Percentiles rank a stretch among this genome's conserved stretches.
Evolutionary conservation across 2,113 vertebrate species (phyloP).

Genomic region (Emydura subglobosa): DNA sequence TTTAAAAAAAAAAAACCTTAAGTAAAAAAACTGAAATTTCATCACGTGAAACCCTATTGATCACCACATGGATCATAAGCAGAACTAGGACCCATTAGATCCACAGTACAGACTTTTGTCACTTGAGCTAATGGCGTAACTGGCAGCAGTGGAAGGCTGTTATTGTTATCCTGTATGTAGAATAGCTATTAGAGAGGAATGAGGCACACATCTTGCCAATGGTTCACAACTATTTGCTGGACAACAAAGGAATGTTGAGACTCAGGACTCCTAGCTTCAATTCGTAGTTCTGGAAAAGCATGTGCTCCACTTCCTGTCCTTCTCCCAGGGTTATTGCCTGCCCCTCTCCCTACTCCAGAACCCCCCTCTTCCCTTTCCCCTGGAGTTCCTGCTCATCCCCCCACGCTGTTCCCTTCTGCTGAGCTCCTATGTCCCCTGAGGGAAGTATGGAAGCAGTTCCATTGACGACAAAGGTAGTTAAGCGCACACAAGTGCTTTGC

Average conservation of each 20-base stretch:
- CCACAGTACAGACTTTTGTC: not conserved
- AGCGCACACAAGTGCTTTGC: not conserved
- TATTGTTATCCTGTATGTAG: not conserved
- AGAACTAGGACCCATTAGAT: not conserved
- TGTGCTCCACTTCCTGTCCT: not conserved
- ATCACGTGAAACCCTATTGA: not conserved
- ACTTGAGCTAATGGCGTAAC: not conserved
- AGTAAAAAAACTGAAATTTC: not conserved
- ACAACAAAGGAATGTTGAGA: not conserved
- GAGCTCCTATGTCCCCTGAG: not conserved
- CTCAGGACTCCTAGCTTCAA: not conserved
- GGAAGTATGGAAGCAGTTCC: not conserved
- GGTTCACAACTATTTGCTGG: not conserved
- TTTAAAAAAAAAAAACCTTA: not conserved
- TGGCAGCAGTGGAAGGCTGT: not conserved
- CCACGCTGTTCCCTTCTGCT: not conserved
- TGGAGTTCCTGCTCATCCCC: not conserved
- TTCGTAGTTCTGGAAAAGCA: not conserved
- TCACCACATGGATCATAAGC: not conserved
- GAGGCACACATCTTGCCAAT: not conserved
- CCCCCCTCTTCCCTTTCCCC: not conserved
- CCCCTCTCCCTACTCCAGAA: not conserved
- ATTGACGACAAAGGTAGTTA: not conserved
- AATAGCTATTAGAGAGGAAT: not conserved
- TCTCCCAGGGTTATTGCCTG: not conserved